Percentiles rank a stretch among this genome's conserved stretches.
These are phyloP conservation scores for Dicycla oo DNA, from an alignment of 2,888 invertebrate genomes.

Conservation along the genomic window DNA sequence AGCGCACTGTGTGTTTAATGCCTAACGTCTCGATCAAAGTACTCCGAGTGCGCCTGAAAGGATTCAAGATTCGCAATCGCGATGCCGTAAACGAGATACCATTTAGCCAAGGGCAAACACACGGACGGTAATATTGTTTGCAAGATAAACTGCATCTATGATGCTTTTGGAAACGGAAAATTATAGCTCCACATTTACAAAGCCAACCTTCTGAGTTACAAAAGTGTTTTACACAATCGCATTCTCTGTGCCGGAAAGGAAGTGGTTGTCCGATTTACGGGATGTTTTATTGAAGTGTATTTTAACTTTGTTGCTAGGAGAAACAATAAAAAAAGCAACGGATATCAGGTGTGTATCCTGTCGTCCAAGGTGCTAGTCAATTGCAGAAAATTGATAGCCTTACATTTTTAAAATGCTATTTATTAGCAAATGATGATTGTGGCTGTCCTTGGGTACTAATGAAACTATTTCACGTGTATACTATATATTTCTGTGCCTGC, in stretches of 20 bases:
- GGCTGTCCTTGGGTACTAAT: not conserved
- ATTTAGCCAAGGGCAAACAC: constrained; percentile 85
- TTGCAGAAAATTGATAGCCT: constrained; percentile 43
- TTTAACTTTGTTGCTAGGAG: constrained; percentile 12
- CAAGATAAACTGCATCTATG: constrained; percentile 74
- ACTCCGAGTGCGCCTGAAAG: constrained; percentile 79
- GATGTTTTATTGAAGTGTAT: constrained; percentile 24
- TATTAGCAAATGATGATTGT: constrained; percentile 40
- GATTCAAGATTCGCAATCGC: constrained; percentile 85
- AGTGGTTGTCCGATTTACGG: constrained; percentile 39
- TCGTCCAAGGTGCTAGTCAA: constrained; percentile 30
- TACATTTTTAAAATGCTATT: constrained; percentile 34
- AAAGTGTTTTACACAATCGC: constrained; percentile 52
- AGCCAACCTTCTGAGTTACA: constrained; percentile 52
- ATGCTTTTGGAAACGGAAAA: constrained; percentile 77
- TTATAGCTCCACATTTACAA: constrained; percentile 70
- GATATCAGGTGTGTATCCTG: constrained; percentile 35
- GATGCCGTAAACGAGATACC: constrained; percentile 85
- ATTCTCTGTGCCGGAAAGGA: constrained; percentile 28
- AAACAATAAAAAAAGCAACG: constrained; percentile 19
- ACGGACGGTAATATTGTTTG: constrained; percentile 73
- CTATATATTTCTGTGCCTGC: constrained; percentile 5
- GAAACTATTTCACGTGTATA: not conserved
- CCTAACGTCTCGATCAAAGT: constrained; percentile 83
- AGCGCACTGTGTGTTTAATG: constrained; percentile 87